Conservation (phyloP, 2,888 invertebrate species). For the Cacoxenus indagator region DNA sequence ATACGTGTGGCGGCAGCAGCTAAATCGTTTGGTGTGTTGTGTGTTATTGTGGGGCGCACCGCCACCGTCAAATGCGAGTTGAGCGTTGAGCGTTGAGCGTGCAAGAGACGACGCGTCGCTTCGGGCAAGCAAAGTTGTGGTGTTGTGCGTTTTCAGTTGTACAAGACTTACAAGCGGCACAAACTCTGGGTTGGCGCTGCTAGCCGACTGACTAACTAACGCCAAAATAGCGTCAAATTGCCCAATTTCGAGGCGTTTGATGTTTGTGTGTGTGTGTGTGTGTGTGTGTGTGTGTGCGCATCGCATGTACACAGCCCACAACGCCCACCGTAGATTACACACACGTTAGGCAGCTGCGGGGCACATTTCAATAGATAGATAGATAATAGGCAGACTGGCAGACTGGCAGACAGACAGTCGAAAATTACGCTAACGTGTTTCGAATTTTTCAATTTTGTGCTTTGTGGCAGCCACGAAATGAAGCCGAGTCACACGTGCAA, state of each 20-base stretch:
- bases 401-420: conserved; percentile 40
- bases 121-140: conserved; percentile 37
- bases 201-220: conserved; percentile 9
- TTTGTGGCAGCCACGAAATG: too few species aligned
- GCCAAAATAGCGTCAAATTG: conserved; percentile 41
- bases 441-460: conserved; percentile 66
- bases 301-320: neutral
- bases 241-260: conserved; percentile 50
- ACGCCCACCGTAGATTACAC: neutral
- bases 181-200: too few species aligned
- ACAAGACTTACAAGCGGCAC: too few species aligned
- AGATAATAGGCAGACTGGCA: neutral
- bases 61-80: too few species aligned
- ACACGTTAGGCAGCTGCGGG: neutral
- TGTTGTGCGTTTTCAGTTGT: too few species aligned
- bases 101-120: conserved; percentile 61
- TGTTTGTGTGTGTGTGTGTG: too few species aligned
- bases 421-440: conserved; percentile 69
- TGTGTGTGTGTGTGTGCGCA: neutral
- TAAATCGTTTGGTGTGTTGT: conserved; percentile 12
- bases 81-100: conserved; percentile 41
- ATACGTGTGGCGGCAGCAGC: too few species aligned
- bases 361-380: neutral
- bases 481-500: neutral
- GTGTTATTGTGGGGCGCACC: conserved; percentile 23